A percentile compares a stretch with the other conserved stretches of the same genome.
These are phyloP conservation scores for Vandiemenella viatica DNA, from an alignment of 2,888 invertebrate genomes.

Conservation along the genomic window DNA sequence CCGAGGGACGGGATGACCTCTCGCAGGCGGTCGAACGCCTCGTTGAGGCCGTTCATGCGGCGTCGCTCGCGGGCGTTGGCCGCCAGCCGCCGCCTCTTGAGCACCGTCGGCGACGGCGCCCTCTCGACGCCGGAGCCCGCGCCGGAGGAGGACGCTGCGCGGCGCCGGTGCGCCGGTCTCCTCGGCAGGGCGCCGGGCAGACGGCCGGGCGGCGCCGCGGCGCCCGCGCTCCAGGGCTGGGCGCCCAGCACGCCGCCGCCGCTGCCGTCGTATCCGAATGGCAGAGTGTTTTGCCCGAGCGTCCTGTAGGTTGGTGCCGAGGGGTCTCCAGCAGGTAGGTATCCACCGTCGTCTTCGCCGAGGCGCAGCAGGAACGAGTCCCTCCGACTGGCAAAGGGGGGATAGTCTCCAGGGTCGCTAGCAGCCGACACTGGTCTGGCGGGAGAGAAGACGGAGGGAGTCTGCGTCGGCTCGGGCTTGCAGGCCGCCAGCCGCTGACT, in stretches of 20 bases:
- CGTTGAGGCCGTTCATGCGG: constrained; percentile 59
- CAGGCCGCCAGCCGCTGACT: neutral
- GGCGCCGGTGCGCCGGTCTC: neutral
- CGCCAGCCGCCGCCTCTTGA: constrained; percentile 47
- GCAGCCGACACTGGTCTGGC: no score
- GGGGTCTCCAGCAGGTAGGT: no score
- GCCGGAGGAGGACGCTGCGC: neutral
- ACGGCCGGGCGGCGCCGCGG: neutral
- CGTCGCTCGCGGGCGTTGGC: constrained; percentile 60
- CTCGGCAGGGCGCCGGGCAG: neutral
- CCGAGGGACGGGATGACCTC: constrained; percentile 56
- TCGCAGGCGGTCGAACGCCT: constrained; percentile 55
- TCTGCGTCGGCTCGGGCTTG: neutral
- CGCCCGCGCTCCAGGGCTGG: neutral
- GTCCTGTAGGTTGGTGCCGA: no score
- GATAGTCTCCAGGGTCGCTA: no score
- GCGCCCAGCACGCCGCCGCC: neutral
- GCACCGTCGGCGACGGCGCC: constrained; percentile 23
- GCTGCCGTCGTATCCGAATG: no score
- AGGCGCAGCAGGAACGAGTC: neutral
- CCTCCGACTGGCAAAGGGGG: no score
- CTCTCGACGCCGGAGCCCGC: neutral
- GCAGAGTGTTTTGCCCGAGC: no score
- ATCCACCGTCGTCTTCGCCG: neutral
- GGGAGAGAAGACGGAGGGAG: no score